A percentile compares a stretch with the other conserved stretches of the same genome.
These are phyloP conservation scores for Sebastes umbrosus DNA, from an alignment of 2,797 vertebrate genomes.

Conservation along the genomic window DNA sequence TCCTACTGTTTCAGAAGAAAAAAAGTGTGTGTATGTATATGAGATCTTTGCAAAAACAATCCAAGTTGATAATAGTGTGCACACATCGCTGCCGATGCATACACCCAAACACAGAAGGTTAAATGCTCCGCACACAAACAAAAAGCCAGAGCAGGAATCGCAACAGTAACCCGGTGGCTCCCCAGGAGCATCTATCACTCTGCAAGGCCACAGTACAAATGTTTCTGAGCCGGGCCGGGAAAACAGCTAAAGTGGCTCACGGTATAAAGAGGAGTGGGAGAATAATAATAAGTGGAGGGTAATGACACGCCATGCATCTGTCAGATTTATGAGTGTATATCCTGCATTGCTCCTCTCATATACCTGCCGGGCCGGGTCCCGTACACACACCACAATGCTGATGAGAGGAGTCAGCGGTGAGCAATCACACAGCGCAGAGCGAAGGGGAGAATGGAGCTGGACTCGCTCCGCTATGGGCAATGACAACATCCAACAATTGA, in stretches of 20 bases:
- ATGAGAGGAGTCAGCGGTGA: slow-evolving; percentile 64
- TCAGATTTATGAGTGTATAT: slow-evolving; percentile 67
- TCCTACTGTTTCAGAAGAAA: neutral
- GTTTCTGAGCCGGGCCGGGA: slow-evolving; percentile 38
- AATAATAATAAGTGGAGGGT: slow-evolving; percentile 74
- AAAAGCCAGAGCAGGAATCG: slow-evolving; percentile 37
- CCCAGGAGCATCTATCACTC: slow-evolving; percentile 64
- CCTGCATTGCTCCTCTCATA: slow-evolving; percentile 39
- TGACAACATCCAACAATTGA: slow-evolving; percentile 49
- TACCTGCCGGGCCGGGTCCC: slow-evolving; percentile 51
- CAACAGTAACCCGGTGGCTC: slow-evolving; percentile 48
- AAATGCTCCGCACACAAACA: slow-evolving; percentile 43
- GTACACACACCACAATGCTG: slow-evolving; percentile 41
- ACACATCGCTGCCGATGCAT: neutral
- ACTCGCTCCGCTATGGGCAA: slow-evolving; percentile 45
- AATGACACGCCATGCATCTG: slow-evolving; percentile 74
- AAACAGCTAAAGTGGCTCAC: slow-evolving; percentile 54
- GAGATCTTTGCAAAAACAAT: neutral
- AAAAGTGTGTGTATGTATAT: neutral
- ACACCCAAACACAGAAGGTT: slow-evolving; percentile 15
- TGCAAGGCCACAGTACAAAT: slow-evolving; percentile 68
- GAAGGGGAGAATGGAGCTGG: slow-evolving; percentile 22
- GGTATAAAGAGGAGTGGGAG: slow-evolving; percentile 62
- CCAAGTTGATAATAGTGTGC: neutral
- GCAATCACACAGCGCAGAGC: slow-evolving; percentile 40